Percentiles rank a stretch among this genome's conserved stretches.
These are phyloP conservation scores for Eledona agricola DNA, from an alignment of 2,888 invertebrate genomes.

Conservation along the genomic window DNA sequence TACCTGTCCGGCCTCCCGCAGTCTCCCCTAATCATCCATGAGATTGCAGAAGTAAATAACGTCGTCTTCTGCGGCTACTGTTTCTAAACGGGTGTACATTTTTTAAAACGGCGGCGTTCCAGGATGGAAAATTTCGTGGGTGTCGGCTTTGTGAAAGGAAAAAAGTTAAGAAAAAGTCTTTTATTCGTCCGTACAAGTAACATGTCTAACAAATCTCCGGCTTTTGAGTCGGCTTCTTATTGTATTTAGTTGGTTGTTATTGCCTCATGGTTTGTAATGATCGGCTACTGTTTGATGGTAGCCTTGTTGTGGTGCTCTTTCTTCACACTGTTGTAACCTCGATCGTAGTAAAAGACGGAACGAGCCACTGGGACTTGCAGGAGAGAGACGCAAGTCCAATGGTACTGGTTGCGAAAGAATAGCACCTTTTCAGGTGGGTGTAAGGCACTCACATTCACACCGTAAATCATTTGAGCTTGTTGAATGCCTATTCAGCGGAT, in stretches of 20 bases:
- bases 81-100: not conserved
- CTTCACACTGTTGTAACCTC: constrained; percentile 7
- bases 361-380: not conserved
- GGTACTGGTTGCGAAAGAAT: constrained; percentile 20
- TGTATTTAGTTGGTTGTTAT: constrained; percentile 54
- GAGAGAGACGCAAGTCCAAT: too few species aligned
- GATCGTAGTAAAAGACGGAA: constrained; percentile 10
- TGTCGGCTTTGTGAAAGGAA: constrained; percentile 43
- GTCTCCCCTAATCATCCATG: constrained; percentile 10
- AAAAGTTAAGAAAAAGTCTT: constrained; percentile 41
- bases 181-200: constrained; percentile 45
- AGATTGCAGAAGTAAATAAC: constrained; percentile 20
- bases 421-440: constrained; percentile 23
- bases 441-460: constrained; percentile 41
- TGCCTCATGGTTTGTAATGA: constrained; percentile 55
- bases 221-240: constrained; percentile 51
- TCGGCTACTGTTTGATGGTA: constrained; percentile 47
- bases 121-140: constrained; percentile 32
- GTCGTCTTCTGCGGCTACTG: constrained; percentile 2
- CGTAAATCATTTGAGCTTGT: constrained; percentile 50
- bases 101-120: not conserved
- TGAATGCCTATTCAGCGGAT: constrained; percentile 47
- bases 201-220: constrained; percentile 49
- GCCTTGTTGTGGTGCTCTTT: constrained; percentile 14
- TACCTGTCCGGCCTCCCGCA: constrained; percentile 15